Evolutionary conservation across 2,113 vertebrate species (phyloP).

Genomic region (Bos javanicus): DNA sequence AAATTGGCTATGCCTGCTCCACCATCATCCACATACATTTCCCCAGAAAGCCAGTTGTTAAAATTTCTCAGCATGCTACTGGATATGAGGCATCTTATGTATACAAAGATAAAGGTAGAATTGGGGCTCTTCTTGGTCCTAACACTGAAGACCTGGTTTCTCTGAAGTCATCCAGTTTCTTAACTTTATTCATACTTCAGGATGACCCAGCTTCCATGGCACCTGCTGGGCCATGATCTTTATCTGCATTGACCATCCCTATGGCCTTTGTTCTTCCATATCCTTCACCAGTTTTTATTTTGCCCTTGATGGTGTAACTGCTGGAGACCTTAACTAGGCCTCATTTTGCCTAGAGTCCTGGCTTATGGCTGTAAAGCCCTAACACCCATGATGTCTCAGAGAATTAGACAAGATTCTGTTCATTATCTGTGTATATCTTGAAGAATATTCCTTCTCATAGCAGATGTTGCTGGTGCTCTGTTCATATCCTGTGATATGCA

Average conservation of each 20-base stretch:
- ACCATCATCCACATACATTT: neutral
- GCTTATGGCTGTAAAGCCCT: neutral
- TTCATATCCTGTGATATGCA: neutral
- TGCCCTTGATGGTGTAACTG: neutral
- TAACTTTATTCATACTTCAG: constrained; percentile 7
- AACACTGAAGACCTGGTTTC: neutral
- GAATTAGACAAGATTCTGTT: neutral
- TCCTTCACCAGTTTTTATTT: constrained; percentile 10
- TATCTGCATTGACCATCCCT: neutral
- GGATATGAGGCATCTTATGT: neutral
- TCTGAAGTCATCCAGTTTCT: neutral
- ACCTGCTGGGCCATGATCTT: neutral
- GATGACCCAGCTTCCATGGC: neutral
- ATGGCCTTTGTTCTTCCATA: neutral
- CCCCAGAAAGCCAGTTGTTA: neutral
- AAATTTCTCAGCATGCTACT: neutral
- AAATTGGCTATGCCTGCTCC: neutral
- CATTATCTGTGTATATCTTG: neutral
- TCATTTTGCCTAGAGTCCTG: neutral
- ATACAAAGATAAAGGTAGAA: constrained; percentile 21
- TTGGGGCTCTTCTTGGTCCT: neutral
- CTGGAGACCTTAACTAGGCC: neutral
- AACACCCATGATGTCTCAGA: neutral
- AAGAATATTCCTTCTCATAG: neutral
- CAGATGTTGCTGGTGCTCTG: neutral